A percentile compares a stretch with the other conserved stretches of the same genome.
Conservation (phyloP, 1,140 invertebrate species). For the Ectropis grisescens region DNA sequence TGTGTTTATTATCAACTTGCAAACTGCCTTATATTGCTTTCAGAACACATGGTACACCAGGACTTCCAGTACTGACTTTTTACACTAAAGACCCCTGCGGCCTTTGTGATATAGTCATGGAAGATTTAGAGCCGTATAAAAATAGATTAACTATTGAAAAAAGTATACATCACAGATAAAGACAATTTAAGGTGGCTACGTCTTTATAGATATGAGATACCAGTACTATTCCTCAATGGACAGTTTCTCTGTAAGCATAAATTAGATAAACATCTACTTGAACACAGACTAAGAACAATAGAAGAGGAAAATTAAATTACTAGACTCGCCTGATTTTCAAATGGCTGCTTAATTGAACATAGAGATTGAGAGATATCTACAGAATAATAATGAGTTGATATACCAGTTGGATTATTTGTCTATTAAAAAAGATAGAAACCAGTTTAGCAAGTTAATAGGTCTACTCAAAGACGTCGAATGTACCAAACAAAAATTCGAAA, state of each 20-base stretch:
- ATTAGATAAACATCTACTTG: slow-evolving; percentile 70
- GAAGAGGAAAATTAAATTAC: slow-evolving; percentile 33
- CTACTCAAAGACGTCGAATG: too few species aligned
- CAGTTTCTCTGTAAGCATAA: slow-evolving; percentile 88
- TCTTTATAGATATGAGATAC: slow-evolving; percentile 88
- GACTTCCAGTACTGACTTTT: slow-evolving; percentile 74
- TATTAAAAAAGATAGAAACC: too few species aligned
- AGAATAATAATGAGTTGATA: too few species aligned
- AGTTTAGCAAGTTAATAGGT: too few species aligned
- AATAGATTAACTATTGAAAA: slow-evolving; percentile 75
- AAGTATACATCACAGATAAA: slow-evolving; percentile 81
- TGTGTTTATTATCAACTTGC: too few species aligned
- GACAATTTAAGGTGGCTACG: slow-evolving; percentile 80
- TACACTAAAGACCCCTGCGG: slow-evolving; percentile 87
- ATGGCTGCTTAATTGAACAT: too few species aligned
- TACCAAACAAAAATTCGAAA: too few species aligned
- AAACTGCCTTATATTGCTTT: slow-evolving; percentile 18
- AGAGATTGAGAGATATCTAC: too few species aligned
- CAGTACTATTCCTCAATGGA: slow-evolving; percentile 88
- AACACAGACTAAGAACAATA: slow-evolving; percentile 36
- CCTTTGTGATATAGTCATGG: slow-evolving; percentile 85
- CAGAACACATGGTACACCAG: slow-evolving; percentile 39
- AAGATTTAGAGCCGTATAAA: slow-evolving; percentile 74
- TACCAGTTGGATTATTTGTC: too few species aligned
- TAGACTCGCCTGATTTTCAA: too few species aligned